These are phyloP conservation scores for Drosophila pseudotalamancana DNA, from an alignment of 2,888 invertebrate species.

Conservation along the genomic window DNA sequence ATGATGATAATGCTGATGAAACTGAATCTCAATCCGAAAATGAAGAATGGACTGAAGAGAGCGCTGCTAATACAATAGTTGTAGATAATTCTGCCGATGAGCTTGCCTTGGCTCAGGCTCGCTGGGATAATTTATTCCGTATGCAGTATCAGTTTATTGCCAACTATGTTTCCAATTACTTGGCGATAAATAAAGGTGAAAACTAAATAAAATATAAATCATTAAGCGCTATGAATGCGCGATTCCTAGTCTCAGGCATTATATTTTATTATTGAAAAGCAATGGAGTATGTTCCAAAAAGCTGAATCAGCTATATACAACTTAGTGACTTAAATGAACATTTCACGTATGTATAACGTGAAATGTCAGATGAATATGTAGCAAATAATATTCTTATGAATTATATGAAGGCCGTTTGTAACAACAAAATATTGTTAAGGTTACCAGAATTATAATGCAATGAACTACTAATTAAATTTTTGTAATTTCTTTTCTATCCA, in stretches of 20 bases:
- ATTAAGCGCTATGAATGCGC: conserved; percentile 31
- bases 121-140: conserved; percentile 42
- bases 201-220: conserved; percentile 6
- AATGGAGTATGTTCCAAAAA: conserved; percentile 23
- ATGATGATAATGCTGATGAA: conserved; percentile 13
- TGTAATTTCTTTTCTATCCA: conserved; percentile 9
- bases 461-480: conserved; percentile 35
- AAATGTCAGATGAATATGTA: conserved; percentile 27
- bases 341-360: conserved; percentile 18
- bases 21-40: conserved; percentile 7
- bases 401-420: conserved; percentile 1
- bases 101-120: conserved; percentile 13
- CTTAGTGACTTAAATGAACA: conserved; percentile 8
- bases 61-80: background rate
- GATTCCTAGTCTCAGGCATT: conserved; percentile 50
- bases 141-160: conserved; percentile 57
- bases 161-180: conserved; percentile 38
- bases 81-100: background rate
- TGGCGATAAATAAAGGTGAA: conserved; percentile 11
- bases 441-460: conserved; percentile 17
- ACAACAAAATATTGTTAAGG: conserved; percentile 5
- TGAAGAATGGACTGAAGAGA: background rate
- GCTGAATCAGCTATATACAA: conserved; percentile 44
- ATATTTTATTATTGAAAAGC: conserved; percentile 17
- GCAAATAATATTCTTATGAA: conserved; percentile 22